Percentiles rank a stretch among this genome's conserved stretches.
These are phyloP conservation scores for Gonatopus flavifemur DNA, from an alignment of 1,140 invertebrate genomes.

Conservation along the genomic window DNA sequence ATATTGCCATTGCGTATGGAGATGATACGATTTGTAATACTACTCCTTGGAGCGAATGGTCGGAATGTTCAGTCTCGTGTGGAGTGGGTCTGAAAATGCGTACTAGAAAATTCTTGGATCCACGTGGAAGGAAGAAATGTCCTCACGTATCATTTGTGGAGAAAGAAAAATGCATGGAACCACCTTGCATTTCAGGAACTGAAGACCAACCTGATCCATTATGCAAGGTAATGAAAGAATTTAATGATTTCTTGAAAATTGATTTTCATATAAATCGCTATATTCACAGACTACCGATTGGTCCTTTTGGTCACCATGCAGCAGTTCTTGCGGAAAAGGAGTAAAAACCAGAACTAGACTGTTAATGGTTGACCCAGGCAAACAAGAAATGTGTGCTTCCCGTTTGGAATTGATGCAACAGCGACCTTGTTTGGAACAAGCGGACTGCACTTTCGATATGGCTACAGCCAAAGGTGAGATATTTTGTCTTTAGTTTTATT, in stretches of 20 bases:
- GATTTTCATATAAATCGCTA: background rate
- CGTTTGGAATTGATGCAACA: constrained; percentile 68
- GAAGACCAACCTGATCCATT: constrained; percentile 61
- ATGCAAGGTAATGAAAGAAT: constrained; percentile 50
- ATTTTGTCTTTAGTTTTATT: constrained; percentile 1
- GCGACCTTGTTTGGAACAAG: constrained; percentile 64
- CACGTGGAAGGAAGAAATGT: constrained; percentile 76
- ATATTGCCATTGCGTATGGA: background rate
- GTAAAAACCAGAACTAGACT: constrained; percentile 71
- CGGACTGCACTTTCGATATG: constrained; percentile 72
- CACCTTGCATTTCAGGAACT: constrained; percentile 61
- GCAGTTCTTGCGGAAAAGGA: constrained; percentile 71
- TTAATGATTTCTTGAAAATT: background rate
- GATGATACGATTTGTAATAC: constrained; percentile 66
- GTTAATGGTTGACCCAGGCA: constrained; percentile 63
- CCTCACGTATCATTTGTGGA: constrained; percentile 70
- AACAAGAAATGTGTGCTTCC: constrained; percentile 62
- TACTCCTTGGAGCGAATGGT: constrained; percentile 77
- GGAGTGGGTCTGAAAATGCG: constrained; percentile 77
- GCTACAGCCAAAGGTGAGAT: constrained; percentile 69
- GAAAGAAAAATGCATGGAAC: constrained; percentile 74
- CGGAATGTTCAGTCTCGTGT: constrained; percentile 80
- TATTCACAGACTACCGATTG: constrained; percentile 64
- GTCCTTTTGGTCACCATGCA: constrained; percentile 76
- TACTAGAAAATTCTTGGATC: constrained; percentile 71